phyloP scores from a whole-genome alignment of 2,888 invertebrate genomes.

The Tineola bisselliella region DNA sequence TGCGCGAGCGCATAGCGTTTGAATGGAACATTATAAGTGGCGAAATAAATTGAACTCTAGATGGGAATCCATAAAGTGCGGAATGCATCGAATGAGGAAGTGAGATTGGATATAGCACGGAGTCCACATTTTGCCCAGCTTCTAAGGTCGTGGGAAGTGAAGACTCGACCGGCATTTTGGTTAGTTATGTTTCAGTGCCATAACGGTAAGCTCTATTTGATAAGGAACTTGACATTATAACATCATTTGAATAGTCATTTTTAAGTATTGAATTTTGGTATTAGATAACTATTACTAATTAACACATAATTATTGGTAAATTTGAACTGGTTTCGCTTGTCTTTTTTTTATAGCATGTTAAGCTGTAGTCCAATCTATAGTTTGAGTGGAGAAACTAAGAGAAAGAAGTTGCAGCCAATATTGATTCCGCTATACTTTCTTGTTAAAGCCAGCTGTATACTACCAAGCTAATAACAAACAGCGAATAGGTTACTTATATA shows the following conservation, averaged over 20 bases:
- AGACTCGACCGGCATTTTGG: conserved; percentile 41
- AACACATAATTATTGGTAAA: too few relatives aligned
- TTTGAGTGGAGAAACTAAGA: too few relatives aligned
- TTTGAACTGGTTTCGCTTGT: too few relatives aligned
- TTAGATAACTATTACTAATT: too few relatives aligned
- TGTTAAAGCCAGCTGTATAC: too few relatives aligned
- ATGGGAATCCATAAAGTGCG: conserved; percentile 23
- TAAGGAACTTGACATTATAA: conserved; percentile 28
- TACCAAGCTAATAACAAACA: too few relatives aligned
- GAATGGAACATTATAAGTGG: conserved; percentile 40
- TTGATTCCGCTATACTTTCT: too few relatives aligned
- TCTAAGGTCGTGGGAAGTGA: conserved; percentile 58
- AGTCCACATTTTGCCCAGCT: conserved; percentile 39
- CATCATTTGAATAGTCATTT: not conserved
- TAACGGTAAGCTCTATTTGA: conserved; percentile 55
- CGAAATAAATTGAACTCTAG: conserved; percentile 26
- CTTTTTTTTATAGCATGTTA: too few relatives aligned
- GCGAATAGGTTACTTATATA: too few relatives aligned
- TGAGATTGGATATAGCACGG: conserved; percentile 59
- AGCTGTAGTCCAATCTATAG: too few relatives aligned
- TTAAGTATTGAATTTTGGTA: too few relatives aligned
- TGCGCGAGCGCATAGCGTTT: conserved; percentile 50
- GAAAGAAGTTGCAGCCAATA: too few relatives aligned
- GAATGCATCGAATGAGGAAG: conserved; percentile 49
- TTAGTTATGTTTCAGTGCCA: conserved; percentile 38